phyloP scores from a whole-genome alignment of 2,888 invertebrate genomes.

The Scaptomyza parva region DNA sequence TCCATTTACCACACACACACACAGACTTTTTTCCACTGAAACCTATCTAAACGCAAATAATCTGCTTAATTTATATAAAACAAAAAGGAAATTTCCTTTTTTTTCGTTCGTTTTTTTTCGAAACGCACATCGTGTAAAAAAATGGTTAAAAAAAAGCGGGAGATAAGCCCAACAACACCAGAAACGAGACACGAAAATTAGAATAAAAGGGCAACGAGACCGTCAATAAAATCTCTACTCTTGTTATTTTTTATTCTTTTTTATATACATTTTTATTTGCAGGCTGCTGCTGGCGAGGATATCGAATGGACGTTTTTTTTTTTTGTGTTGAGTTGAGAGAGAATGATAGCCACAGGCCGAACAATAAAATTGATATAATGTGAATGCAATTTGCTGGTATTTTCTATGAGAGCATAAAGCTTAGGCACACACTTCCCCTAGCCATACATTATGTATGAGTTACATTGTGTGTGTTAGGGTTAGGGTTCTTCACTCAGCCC shows the following conservation, averaged over 20 bases:
- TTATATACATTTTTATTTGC: slow-evolving; percentile 60
- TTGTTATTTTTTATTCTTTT: too few species aligned
- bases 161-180: slow-evolving; percentile 49
- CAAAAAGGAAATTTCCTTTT: slow-evolving; percentile 14
- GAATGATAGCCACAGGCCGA: slow-evolving; percentile 37
- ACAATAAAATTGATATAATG: slow-evolving; percentile 73
- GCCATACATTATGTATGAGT: not conserved
- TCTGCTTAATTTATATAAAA: slow-evolving; percentile 72
- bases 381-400: slow-evolving; percentile 56
- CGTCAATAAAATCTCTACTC: slow-evolving; percentile 71
- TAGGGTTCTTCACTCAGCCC: too few species aligned
- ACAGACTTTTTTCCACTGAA: slow-evolving; percentile 11
- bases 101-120: not conserved
- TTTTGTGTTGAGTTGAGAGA: not conserved
- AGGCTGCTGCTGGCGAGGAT: slow-evolving; percentile 65
- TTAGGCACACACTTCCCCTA: not conserved
- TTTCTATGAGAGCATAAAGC: slow-evolving; percentile 1
- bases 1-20: slow-evolving; percentile 14
- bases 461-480: slow-evolving; percentile 8
- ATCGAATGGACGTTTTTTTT: slow-evolving; percentile 3
- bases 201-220: slow-evolving; percentile 57
- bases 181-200: slow-evolving; percentile 45
- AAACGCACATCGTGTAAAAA: not conserved
- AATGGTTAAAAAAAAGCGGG: slow-evolving; percentile 4
- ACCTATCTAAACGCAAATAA: slow-evolving; percentile 64